These are phyloP conservation scores for Yponomeuta cagnagella DNA, from an alignment of 2,888 invertebrate genomes.

Conservation along the genomic window DNA sequence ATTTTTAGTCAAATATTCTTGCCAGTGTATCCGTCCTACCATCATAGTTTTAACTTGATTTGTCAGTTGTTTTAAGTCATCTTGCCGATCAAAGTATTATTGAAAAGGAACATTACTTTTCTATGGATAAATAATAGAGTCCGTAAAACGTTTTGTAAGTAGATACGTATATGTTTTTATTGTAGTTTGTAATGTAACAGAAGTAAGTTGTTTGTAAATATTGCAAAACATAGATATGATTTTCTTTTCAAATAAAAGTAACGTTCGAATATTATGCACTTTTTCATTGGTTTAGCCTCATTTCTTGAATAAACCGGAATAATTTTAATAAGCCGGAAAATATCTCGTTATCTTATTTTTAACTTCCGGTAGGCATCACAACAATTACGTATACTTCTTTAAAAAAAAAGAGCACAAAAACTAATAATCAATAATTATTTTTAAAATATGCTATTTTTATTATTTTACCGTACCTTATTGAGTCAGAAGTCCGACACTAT, in stretches of 20 bases:
- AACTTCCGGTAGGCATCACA: too few relatives aligned
- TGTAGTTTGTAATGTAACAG: slow-evolving; percentile 23
- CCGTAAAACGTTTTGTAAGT: slow-evolving; percentile 21
- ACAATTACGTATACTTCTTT: too few relatives aligned
- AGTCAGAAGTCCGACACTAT: too few relatives aligned
- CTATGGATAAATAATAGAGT: slow-evolving; percentile 22
- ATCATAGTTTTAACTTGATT: slow-evolving; percentile 33
- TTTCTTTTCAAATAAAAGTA: slow-evolving; percentile 52
- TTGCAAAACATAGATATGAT: slow-evolving; percentile 27
- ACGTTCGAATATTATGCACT: slow-evolving; percentile 36
- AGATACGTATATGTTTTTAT: slow-evolving; percentile 21
- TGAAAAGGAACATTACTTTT: slow-evolving; percentile 25
- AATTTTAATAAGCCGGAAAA: too few relatives aligned
- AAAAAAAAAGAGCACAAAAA: too few relatives aligned
- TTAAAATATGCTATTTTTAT: too few relatives aligned
- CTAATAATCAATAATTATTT: too few relatives aligned
- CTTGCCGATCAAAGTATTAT: slow-evolving; percentile 67
- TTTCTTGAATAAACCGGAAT: too few relatives aligned
- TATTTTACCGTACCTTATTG: too few relatives aligned
- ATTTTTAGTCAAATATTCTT: slow-evolving; percentile 28
- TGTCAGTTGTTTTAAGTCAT: slow-evolving; percentile 31
- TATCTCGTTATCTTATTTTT: too few relatives aligned
- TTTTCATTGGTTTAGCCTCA: neutral
- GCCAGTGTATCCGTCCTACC: slow-evolving; percentile 65
- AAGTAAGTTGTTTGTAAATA: slow-evolving; percentile 36